Base-by-base conservation (phyloP, 2,888 invertebrate species). In the Phyllotreta cruciferae region DNA sequence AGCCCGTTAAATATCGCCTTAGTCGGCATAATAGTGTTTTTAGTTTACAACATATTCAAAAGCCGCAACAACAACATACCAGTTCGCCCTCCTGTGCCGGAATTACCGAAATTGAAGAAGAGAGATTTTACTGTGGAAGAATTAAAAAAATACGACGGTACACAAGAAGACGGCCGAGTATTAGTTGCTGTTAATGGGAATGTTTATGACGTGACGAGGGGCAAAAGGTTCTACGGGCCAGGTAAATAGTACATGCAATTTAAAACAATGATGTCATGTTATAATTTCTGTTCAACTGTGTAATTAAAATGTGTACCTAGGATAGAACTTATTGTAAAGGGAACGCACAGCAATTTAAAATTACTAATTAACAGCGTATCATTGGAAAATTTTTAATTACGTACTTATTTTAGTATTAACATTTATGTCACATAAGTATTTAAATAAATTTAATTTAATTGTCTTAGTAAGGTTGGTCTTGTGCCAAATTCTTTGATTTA, bases 161-260 rank as follows among this genome's bases (percentile, higher is more conserved):
- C 83, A 60, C 92, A 90, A 76, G 84, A 89, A 36, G 96, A 96
- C 77, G 95, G 94, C 34, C 84, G 97, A 70, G 90, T 98, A 66
- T 84, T 97, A 69, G 88, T 98, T 45, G 97, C 94, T 6, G 93
- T 98, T 56, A 96, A 97, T 81, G 95, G 96, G 34, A 94, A 89
- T 83, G 92, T 98, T 56, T 98, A 94, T 83, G 98, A 98, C 83
- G 96, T 91, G 70, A 96, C 97, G 44, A 89, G 88, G 78, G 96
- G 95, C 64, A 92, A 90, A 77, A 85, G 89, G 68, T 96, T 95
- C 81, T 98, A 98, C 82, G 97, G 97, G 14, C 96, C 96, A 82
- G 96, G 97, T 96, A 84, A 80, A 7, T 36, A 24, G 38, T 36
- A 47, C 6, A 24, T 52, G 14, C 35, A 9, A 14, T 38, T 6